Conservation (phyloP, 2,797 vertebrate species). For the Poliocrania exsul region DNA sequence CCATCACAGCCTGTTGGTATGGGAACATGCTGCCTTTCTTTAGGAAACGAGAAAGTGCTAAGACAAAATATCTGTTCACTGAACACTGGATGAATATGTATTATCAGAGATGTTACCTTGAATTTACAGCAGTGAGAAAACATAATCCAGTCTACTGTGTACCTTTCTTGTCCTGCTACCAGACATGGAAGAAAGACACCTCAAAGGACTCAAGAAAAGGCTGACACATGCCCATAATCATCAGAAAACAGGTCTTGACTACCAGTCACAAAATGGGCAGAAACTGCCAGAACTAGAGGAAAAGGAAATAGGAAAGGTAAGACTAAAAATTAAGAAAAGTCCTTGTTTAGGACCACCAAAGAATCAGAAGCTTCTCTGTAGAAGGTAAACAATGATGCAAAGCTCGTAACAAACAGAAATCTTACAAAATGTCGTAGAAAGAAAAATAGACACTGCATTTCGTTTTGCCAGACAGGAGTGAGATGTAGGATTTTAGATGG, state of each 20-base stretch:
- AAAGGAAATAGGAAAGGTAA: not conserved
- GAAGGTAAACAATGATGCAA: not conserved
- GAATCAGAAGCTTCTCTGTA: not conserved
- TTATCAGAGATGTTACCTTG: not conserved
- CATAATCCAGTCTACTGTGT: not conserved
- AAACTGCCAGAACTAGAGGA: not conserved
- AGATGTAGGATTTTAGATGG: not conserved
- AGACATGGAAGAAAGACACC: not conserved
- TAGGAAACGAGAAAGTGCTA: conserved; percentile 51
- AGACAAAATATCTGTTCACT: conserved; percentile 23
- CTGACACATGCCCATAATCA: conserved; percentile 18
- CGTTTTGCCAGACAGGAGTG: not conserved
- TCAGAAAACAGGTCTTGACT: not conserved
- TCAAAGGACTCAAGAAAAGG: conserved; percentile 27
- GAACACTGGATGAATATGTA: not conserved
- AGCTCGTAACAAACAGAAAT: not conserved
- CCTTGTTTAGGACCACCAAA: not conserved
- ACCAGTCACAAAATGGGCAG: not conserved
- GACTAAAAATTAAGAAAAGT: not conserved
- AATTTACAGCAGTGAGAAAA: not conserved
- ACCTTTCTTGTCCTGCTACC: not conserved
- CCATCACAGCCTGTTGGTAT: conserved; percentile 55
- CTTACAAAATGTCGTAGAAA: not conserved
- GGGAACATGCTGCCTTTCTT: conserved; percentile 47
- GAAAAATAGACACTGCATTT: not conserved